Percentiles rank a stretch among this genome's conserved stretches.
phyloP scores from a whole-genome alignment of 2,113 vertebrate genomes.

The Callorhinus ursinus region DNA sequence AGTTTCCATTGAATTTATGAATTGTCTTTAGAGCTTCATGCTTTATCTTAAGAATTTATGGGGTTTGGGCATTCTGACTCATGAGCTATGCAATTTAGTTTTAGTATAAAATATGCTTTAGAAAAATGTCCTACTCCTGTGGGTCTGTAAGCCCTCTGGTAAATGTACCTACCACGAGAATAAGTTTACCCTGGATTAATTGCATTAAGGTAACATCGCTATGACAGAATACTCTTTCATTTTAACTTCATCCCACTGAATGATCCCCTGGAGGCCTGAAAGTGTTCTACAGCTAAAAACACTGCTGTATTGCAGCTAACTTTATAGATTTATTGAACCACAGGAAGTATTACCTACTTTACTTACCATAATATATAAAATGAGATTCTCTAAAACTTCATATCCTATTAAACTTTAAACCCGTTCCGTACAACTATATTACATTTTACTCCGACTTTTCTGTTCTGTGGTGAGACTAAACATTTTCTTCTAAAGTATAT shows the following conservation, averaged over 20 bases:
- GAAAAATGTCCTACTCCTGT: not conserved
- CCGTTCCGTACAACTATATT: not conserved
- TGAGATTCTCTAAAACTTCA: not conserved
- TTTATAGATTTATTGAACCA: not conserved
- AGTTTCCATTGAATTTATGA: not conserved
- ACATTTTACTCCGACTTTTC: not conserved
- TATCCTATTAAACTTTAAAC: not conserved
- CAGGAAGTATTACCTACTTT: not conserved
- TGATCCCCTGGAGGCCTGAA: not conserved
- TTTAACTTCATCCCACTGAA: not conserved
- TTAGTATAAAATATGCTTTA: not conserved
- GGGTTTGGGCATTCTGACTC: not conserved
- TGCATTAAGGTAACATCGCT: not conserved
- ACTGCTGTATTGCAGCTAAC: not conserved
- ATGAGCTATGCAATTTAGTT: not conserved
- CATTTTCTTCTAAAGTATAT: not conserved
- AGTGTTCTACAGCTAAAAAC: not conserved
- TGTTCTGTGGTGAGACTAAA: not conserved
- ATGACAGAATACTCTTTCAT: not conserved
- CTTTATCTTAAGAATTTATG: not conserved
- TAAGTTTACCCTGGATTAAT: not conserved
- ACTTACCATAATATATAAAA: not conserved
- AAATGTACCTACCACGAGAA: not conserved
- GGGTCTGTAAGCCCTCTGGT: not conserved
- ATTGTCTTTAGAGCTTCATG: not conserved